These are phyloP conservation scores for Ectropis crepuscularia DNA, from an alignment of 2,888 invertebrate genomes.

Conservation along the genomic window DNA sequence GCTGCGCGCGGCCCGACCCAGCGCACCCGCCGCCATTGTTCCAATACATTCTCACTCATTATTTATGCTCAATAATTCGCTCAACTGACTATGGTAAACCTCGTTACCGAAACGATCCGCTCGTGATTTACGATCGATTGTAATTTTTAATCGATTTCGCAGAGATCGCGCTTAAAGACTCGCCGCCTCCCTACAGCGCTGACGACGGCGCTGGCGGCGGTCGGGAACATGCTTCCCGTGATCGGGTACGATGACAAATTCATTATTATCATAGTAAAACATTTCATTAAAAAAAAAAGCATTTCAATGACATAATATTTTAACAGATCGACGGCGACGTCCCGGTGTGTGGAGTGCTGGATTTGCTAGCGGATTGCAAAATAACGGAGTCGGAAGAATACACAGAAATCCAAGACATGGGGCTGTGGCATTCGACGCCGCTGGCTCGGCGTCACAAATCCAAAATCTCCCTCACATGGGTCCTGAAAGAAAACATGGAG, in stretches of 20 bases:
- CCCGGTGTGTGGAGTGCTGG: slow-evolving; percentile 69
- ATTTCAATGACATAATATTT: slow-evolving; percentile 25
- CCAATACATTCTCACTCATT: slow-evolving; percentile 62
- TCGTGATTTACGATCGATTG: slow-evolving; percentile 59
- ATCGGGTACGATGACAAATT: slow-evolving; percentile 53
- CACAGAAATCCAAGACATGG: slow-evolving; percentile 78
- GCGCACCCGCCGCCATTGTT: slow-evolving; percentile 49
- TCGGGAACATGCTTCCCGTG: slow-evolving; percentile 48
- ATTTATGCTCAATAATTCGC: slow-evolving; percentile 65
- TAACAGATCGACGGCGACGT: slow-evolving; percentile 56
- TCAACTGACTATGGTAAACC: slow-evolving; percentile 63
- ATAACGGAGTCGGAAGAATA: slow-evolving; percentile 66
- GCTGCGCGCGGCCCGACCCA: slow-evolving; percentile 46
- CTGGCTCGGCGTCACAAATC: slow-evolving; percentile 79
- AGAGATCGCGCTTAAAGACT: slow-evolving; percentile 73
- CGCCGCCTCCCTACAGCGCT: slow-evolving; percentile 75
- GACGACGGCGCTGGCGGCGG: slow-evolving; percentile 56
- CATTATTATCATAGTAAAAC: slow-evolving; percentile 18
- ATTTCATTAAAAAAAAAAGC: slow-evolving; percentile 6
- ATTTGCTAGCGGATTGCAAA: slow-evolving; percentile 73
- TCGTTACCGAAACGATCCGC: slow-evolving; percentile 57
- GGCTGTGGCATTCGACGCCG: slow-evolving; percentile 80
- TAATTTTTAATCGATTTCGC: slow-evolving; percentile 59
- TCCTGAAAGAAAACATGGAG: slow-evolving; percentile 87
- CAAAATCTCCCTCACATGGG: slow-evolving; percentile 91